These are phyloP conservation scores for Corythoichthys intestinalis DNA, from an alignment of 2,113 vertebrate species.

Conservation along the genomic window DNA sequence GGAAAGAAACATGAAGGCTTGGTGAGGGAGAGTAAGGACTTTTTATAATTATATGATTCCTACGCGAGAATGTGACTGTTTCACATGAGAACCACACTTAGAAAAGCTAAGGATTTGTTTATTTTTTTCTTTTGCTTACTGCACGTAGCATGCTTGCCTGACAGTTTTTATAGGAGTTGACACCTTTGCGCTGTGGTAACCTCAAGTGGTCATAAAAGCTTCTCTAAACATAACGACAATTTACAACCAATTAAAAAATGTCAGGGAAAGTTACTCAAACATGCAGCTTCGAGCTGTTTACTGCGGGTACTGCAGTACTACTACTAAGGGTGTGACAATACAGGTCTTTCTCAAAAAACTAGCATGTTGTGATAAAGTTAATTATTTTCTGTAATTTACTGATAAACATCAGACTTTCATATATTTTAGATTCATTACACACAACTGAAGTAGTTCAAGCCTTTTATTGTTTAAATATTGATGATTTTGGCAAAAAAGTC, in stretches of 20 bases:
- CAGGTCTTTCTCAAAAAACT: too few species aligned
- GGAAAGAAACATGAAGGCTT: constrained; percentile 19
- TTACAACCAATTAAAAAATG: not conserved
- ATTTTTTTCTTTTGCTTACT: too few species aligned
- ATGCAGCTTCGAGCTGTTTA: not conserved
- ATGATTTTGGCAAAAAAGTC: too few species aligned
- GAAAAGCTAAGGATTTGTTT: not conserved
- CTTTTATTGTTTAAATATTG: too few species aligned
- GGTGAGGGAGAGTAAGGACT: constrained; percentile 35
- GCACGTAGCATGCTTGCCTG: not conserved
- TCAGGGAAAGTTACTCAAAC: not conserved
- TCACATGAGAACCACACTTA: not conserved
- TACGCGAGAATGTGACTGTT: constrained; percentile 10
- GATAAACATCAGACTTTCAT: too few species aligned
- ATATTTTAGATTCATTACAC: too few species aligned
- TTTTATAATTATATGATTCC: constrained; percentile 38
- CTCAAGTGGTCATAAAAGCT: not conserved
- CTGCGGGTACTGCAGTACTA: not conserved
- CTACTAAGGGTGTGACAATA: too few species aligned
- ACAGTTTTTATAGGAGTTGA: not conserved
- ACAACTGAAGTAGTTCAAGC: too few species aligned
- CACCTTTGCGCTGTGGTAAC: not conserved
- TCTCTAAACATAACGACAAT: not conserved
- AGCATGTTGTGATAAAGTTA: too few species aligned
- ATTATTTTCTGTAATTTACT: too few species aligned